phyloP scores from a whole-genome alignment of 2,888 invertebrate species.

The Drosophila eohydei region DNA sequence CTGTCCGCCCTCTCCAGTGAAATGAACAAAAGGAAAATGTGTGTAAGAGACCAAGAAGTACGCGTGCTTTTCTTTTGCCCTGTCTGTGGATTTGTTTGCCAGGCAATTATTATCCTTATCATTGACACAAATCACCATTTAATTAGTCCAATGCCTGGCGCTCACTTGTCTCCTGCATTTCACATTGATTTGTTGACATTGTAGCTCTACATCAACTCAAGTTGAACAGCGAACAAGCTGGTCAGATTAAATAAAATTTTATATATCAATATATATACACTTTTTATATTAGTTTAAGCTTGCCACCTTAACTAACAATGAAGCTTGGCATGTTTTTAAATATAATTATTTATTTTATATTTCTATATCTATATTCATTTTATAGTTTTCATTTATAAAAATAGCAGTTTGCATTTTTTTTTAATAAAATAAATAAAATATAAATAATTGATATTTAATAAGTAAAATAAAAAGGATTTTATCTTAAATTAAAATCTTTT shows the following conservation, averaged over 20 bases:
- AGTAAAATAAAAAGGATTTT: too few species aligned
- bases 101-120: conserved; percentile 81
- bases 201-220: conserved; percentile 14
- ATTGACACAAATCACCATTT: conserved; percentile 81
- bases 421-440: too few species aligned
- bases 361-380: too few species aligned
- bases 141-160: conserved; percentile 76
- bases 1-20: neutral
- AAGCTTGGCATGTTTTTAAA: too few species aligned
- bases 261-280: neutral
- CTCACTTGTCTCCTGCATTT: conserved; percentile 54
- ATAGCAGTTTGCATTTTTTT: too few species aligned
- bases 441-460: too few species aligned
- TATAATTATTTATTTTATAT: too few species aligned
- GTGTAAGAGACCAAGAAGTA: conserved; percentile 8
- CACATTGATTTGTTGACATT: conserved; percentile 79
- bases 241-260: neutral
- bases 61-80: conserved; percentile 30
- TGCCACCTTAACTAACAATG: neutral
- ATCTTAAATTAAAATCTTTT: too few species aligned
- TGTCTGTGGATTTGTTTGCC: conserved; percentile 67
- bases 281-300: neutral
- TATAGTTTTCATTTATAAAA: too few species aligned
- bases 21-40: conserved; percentile 9
- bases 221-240: conserved; percentile 1